Evolutionary conservation across 2,113 vertebrate species (phyloP), one percentile per base, ranked within the genome.

Genomic region (Columbina picui): DNA sequence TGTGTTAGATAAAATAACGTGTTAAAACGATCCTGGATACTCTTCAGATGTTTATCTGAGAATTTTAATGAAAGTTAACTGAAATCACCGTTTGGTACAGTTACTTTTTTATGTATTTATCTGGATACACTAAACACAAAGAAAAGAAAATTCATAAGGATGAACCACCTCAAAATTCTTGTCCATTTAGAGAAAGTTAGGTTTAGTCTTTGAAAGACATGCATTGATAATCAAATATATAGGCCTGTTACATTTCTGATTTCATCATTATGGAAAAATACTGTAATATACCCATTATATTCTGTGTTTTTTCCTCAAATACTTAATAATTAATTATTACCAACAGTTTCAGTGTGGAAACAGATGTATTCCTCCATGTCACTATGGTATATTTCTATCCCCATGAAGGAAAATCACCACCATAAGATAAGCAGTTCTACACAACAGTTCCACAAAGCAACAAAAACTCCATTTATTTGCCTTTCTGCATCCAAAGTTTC

Each of bases 271-370:
- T 50, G 64, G 76, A 76, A 84, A 79, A 93, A 83, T 30, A 65
- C 7, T 23, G 9, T 50, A 57, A 83, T 45, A 57, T 57, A 5
- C 25, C 41, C 22, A 34, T 57, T 85, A 39, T 39, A 53, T 45
- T 94, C 47, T 68, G 10, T 27, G 12, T 1, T 75, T 64, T 61
- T 74, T 4, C 14, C 14, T 6, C 23, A 81, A 79, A 70, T 77
- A 29, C 13, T 47, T 55, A 50, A 38, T 77, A 90, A 79, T 95
- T 91, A 70, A 89, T 92, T 63, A 83, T 45, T 89, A 80, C 41
- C 47, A 83, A 63, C 55, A 93, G 73, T 93, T 96, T 88, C 90
- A 77, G 2, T 92, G 38, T n/a, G 87, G 91, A 96, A 96, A 82
- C 76, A 90, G 80, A 87, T 91, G 47, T 53, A 59, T 94, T 96